Evolutionary conservation across 2,888 invertebrate species (phyloP), one percentile per base, ranked within the genome.

Genomic region (Hypsopygia costalis): DNA sequence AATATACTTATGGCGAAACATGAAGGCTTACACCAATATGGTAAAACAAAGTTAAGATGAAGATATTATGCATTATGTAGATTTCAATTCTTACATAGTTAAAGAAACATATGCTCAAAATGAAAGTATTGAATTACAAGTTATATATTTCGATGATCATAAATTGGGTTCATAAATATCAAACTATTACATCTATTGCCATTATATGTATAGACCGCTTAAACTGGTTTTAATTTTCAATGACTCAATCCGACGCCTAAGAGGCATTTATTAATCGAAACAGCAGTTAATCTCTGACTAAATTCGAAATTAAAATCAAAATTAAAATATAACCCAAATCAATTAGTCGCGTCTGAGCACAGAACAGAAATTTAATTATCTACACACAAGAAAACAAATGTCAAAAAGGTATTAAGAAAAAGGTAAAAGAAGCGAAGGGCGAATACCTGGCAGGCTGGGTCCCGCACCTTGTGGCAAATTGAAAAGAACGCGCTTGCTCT

Each of bases 401-500:
- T 76, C 78, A 69, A 72, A 70, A 77, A 69, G 64, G 71, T 56
- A 68, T 71, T 61, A 69, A 69, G 59, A 71, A 73, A 76, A 70
- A 66, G 63, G 55, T 52, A 55, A 65, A 64, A 66, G 16, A 67
- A 65, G 54, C 46, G 47, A 46, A 52, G 52, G 56, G 65, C 55
- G 65, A 59, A 64, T 78, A 74, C 79, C 75, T 74, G 77, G 62
- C 45, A 38, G 39, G 43, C 52, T 64, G 62, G 16, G 16, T 16
- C 16, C 16, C 58, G 75, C 83, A 79, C 81, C 85, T 85, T 80
- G 78, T 87, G 83, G 83, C 82, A 86, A 88, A 88, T 88, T 88
- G 88, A 88, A 87, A 83, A 82, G 69, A 77, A 79, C 77, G 82
- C 74, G 85, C 81, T 81, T 77, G 79, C 76, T 78, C 79, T 68